phyloP scores from a whole-genome alignment of 2,888 invertebrate species.

The Calliphora vomitoria region DNA sequence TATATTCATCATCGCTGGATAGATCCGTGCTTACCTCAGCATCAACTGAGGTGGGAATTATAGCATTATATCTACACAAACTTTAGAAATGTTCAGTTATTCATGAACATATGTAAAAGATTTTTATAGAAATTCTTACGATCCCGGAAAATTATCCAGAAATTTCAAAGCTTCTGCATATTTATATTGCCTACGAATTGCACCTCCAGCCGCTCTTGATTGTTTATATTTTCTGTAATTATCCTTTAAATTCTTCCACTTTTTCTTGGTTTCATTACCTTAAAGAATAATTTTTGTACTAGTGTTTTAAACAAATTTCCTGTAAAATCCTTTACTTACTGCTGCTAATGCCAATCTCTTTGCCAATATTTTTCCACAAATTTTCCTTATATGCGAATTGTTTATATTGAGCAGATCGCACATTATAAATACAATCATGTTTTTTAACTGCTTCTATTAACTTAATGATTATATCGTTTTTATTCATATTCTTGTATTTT shows the following conservation, averaged over 20 bases:
- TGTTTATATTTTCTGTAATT: neutral
- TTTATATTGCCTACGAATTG: neutral
- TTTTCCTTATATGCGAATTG: neutral
- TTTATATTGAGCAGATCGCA: neutral
- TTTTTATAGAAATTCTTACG: neutral
- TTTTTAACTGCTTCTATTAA: neutral
- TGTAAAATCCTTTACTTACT: neutral
- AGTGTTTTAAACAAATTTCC: no score
- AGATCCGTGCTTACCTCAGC: neutral
- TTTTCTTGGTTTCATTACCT: neutral
- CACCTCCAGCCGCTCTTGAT: neutral
- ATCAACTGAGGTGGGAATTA: neutral
- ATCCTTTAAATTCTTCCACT: neutral
- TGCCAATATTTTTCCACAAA: neutral
- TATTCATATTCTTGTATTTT: neutral
- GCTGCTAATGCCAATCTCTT: neutral
- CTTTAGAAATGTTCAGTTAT: no score
- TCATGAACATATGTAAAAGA: no score
- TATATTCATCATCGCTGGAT: neutral
- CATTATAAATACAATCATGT: neutral
- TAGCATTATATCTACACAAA: no score
- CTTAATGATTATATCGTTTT: neutral
- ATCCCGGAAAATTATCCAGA: neutral
- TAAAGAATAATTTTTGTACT: neutral
- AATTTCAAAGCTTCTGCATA: neutral